phyloP scores from a whole-genome alignment of 1,140 invertebrate genomes.

The Trigoniulus corallinus region DNA sequence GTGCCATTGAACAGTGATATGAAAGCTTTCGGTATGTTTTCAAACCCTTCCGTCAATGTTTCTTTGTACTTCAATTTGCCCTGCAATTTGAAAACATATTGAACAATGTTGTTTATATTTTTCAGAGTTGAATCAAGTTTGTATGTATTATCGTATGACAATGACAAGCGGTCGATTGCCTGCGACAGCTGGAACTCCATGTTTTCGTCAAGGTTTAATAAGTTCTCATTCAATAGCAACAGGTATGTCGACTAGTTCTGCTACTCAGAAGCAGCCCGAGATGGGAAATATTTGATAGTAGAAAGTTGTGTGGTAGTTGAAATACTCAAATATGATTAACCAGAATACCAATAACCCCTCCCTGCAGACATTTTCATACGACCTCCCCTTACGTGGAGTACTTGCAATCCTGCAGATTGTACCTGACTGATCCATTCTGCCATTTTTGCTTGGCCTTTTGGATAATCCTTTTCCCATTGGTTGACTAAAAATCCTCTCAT shows the following conservation, averaged over 20 bases:
- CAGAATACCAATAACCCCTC: too few species aligned
- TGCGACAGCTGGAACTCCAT: too few species aligned
- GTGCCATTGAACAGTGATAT: constrained; percentile 38
- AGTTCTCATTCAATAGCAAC: too few species aligned
- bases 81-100: constrained; percentile 13
- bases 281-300: too few species aligned
- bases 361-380: too few species aligned
- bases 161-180: too few species aligned
- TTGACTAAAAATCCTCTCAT: constrained; percentile 41
- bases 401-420: neutral
- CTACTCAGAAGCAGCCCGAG: too few species aligned
- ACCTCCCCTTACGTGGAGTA: neutral
- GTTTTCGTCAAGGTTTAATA: too few species aligned
- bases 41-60: constrained; percentile 42
- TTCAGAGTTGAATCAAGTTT: neutral
- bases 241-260: too few species aligned
- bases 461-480: constrained; percentile 31
- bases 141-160: neutral
- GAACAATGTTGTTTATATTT: neutral
- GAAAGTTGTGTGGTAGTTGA: too few species aligned
- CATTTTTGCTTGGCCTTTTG: constrained; percentile 38
- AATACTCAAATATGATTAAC: too few species aligned
- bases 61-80: constrained; percentile 42
- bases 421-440: constrained; percentile 39
- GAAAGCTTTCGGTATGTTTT: constrained; percentile 43